Evolutionary conservation across 2,113 vertebrate genomes (phyloP).

Genomic region (Ia io): DNA sequence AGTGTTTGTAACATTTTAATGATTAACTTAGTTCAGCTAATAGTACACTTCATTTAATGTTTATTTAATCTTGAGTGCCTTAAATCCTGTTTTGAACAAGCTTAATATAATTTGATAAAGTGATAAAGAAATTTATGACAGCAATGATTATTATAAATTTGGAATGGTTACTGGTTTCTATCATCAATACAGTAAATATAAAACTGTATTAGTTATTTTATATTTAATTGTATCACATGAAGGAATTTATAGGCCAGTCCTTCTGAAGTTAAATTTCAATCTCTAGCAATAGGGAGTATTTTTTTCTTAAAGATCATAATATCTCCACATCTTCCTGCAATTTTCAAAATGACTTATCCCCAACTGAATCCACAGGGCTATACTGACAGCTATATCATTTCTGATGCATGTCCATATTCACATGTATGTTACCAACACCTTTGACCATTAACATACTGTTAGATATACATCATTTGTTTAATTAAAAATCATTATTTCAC

Average conservation of each 20-base stretch:
- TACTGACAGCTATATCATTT: neutral
- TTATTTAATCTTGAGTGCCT: slow-evolving; percentile 13
- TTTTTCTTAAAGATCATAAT: neutral
- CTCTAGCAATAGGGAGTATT: neutral
- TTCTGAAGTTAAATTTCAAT: slow-evolving; percentile 6
- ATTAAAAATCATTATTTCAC: neutral
- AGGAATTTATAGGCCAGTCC: neutral
- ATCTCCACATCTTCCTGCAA: neutral
- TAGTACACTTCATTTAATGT: neutral
- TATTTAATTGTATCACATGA: neutral
- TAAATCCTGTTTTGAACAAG: neutral
- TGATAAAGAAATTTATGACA: neutral
- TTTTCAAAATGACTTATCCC: neutral
- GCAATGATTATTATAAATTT: neutral
- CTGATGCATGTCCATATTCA: neutral
- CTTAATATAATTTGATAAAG: neutral
- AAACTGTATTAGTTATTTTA: neutral
- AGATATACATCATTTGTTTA: neutral
- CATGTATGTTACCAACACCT: neutral
- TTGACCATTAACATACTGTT: neutral
- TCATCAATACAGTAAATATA: neutral
- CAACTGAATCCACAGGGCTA: neutral
- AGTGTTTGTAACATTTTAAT: slow-evolving; percentile 6
- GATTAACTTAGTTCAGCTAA: neutral
- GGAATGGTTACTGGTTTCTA: neutral